Percentiles rank a stretch among this genome's conserved stretches.
Conservation (phyloP, 2,113 vertebrate species). For the Columba janthina region DNA sequence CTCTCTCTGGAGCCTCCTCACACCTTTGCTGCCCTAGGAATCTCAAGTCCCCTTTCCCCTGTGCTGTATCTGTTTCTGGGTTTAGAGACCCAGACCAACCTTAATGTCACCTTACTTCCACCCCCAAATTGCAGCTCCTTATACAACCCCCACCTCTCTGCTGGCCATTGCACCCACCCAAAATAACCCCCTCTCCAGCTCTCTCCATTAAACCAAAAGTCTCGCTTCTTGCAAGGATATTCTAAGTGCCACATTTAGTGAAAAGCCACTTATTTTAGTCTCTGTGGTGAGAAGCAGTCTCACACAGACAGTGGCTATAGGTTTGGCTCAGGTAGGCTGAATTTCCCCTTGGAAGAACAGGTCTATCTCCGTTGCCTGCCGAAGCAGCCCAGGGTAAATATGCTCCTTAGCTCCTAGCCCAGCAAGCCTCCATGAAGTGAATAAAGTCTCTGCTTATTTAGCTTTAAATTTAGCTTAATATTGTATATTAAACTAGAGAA, state of each 20-base stretch:
- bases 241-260: neutral
- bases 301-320: neutral
- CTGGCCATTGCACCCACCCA: neutral
- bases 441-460: neutral
- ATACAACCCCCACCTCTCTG: neutral
- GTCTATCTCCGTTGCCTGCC: neutral
- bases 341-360: neutral
- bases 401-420: neutral
- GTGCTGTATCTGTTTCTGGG: accelerated
- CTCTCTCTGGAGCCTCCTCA: accelerated
- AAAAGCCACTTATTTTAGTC: neutral
- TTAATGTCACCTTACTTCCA: neutral
- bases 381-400: neutral
- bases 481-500: neutral
- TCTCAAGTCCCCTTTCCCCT: neutral
- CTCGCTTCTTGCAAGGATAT: neutral
- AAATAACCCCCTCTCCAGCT: neutral
- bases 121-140: neutral
- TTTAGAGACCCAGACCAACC: neutral
- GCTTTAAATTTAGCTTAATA: neutral
- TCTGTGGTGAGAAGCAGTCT: neutral
- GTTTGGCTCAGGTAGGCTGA: neutral
- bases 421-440: neutral
- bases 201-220: neutral
- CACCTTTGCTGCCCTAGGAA: neutral